These are phyloP conservation scores for Melanotaenia duboulayi DNA, from an alignment of 2,113 vertebrate species.

Conservation along the genomic window DNA sequence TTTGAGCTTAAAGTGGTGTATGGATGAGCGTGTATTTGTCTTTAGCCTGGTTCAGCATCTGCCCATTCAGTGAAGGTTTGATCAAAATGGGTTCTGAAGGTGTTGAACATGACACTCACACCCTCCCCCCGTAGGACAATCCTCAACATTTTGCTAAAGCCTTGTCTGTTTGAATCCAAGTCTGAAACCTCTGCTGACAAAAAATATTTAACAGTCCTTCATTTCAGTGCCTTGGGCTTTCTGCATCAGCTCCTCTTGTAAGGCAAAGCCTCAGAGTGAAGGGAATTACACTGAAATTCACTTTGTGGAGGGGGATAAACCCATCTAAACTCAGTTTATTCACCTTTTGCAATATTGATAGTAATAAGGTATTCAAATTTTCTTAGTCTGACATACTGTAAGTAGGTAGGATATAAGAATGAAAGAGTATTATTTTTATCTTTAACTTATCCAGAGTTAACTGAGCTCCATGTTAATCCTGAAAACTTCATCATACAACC, in stretches of 20 bases:
- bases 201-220: slow-evolving; percentile 70
- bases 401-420: slow-evolving; percentile 22
- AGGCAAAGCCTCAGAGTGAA: slow-evolving; percentile 58
- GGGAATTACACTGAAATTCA: slow-evolving; percentile 61
- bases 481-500: background rate
- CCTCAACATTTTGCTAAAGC: slow-evolving; percentile 44
- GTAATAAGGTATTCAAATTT: background rate
- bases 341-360: slow-evolving; percentile 37
- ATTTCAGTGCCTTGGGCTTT: slow-evolving; percentile 66
- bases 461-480: background rate
- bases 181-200: slow-evolving; percentile 59
- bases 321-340: slow-evolving; percentile 54
- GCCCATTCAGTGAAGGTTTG: slow-evolving; percentile 37
- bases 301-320: slow-evolving; percentile 50
- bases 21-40: background rate
- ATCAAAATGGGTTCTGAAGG: slow-evolving; percentile 55
- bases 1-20: background rate
- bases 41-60: slow-evolving; percentile 17
- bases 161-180: slow-evolving; percentile 60
- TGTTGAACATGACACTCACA: slow-evolving; percentile 60
- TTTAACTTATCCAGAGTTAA: background rate
- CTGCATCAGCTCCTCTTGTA: slow-evolving; percentile 65
- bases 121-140: slow-evolving; percentile 31
- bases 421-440: slow-evolving; percentile 34
- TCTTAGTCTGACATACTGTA: slow-evolving; percentile 31